These are phyloP conservation scores for Nebria salina DNA, from an alignment of 2,888 invertebrate genomes.

Conservation along the genomic window DNA sequence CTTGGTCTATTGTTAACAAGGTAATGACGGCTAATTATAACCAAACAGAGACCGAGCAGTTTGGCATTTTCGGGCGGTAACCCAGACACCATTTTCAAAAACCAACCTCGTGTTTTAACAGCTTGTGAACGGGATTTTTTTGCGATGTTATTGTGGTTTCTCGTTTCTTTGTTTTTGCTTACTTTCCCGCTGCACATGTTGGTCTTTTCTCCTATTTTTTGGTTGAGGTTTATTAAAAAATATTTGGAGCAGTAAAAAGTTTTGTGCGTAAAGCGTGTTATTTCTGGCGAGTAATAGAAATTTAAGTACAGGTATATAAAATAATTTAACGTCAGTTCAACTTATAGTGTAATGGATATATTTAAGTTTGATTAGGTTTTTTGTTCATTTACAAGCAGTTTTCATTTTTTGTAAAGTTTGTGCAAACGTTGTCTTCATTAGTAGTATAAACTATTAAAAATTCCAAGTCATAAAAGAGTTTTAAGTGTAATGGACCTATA, in stretches of 20 bases:
- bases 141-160: conserved; percentile 15
- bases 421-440: neutral
- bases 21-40: conserved; percentile 40
- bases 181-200: conserved; percentile 4
- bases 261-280: neutral
- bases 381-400: neutral
- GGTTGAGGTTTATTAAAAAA: conserved; percentile 6
- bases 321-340: neutral
- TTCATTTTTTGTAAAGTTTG: neutral
- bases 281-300: neutral
- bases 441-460: neutral
- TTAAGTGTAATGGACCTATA: neutral
- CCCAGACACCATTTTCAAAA: conserved; percentile 8
- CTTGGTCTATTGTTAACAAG: conserved; percentile 43
- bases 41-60: conserved; percentile 13
- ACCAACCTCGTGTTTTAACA: conserved; percentile 35
- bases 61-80: conserved; percentile 21
- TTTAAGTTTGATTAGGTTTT: neutral
- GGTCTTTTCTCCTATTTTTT: conserved; percentile 5
- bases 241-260: conserved; percentile 6
- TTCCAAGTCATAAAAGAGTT: neutral
- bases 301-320: neutral
- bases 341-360: neutral
- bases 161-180: conserved; percentile 20
- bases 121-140: conserved; percentile 41